Evolutionary conservation across 2,888 invertebrate species (phyloP).

Genomic region (Rhimphoctona megacephalus): DNA sequence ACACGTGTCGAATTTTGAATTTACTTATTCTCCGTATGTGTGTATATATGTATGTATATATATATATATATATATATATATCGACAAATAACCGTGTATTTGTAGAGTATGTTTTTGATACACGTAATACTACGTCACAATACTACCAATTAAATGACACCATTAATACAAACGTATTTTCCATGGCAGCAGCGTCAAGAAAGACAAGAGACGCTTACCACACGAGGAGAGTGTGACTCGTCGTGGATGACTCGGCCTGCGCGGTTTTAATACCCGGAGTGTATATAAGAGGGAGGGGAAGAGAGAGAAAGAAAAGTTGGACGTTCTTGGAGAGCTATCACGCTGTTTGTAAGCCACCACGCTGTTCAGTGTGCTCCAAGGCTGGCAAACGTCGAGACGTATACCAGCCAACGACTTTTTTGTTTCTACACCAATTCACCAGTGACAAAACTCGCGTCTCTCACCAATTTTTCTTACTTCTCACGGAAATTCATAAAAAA

Average conservation of each 20-base stretch:
- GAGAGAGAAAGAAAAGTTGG: slow-evolving; percentile 24
- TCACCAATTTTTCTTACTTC: neutral
- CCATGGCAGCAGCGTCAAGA: neutral
- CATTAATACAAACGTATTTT: slow-evolving; percentile 18
- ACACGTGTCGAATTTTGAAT: neutral
- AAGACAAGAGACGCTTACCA: neutral
- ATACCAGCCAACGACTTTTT: slow-evolving; percentile 34
- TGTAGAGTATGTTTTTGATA: neutral
- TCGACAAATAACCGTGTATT: neutral
- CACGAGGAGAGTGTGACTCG: slow-evolving; percentile 54
- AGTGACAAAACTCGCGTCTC: slow-evolving; percentile 30
- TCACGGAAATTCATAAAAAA: neutral
- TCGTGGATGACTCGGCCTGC: slow-evolving; percentile 55
- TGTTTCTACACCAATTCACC: neutral
- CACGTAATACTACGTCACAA: slow-evolving; percentile 24
- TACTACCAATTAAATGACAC: slow-evolving; percentile 32
- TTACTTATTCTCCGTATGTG: neutral
- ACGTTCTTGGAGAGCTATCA: slow-evolving; percentile 54
- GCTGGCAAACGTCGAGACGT: slow-evolving; percentile 66
- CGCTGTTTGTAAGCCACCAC: slow-evolving; percentile 62
- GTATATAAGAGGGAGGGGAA: neutral
- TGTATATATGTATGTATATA: no score
- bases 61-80: neutral
- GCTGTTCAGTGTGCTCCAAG: slow-evolving; percentile 67
- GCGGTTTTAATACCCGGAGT: slow-evolving; percentile 37